Evolutionary conservation across 2,797 vertebrate genomes (phyloP).

Genomic region (Zalophus californianus): DNA sequence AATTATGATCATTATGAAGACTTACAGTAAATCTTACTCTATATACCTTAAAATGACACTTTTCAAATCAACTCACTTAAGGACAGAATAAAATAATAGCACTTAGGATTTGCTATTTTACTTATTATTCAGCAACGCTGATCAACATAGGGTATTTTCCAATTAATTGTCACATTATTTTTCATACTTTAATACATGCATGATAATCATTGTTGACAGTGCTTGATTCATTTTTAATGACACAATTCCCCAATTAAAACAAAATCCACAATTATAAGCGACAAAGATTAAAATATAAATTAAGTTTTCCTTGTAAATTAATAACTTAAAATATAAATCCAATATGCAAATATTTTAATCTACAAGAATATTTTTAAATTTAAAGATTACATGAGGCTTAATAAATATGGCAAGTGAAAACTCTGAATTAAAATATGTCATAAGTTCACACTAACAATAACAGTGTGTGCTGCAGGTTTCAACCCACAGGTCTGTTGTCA

Average conservation of each 20-base stretch:
- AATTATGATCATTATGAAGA: neutral
- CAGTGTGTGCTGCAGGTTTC: neutral
- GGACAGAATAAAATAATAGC: neutral
- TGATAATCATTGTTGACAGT: neutral
- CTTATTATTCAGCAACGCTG: neutral
- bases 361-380: conserved; percentile 1
- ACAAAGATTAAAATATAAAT: conserved; percentile 29
- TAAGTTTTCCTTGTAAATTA: neutral
- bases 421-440: neutral
- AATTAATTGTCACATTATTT: neutral
- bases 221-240: conserved; percentile 31
- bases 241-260: conserved; percentile 57
- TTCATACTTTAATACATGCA: conserved; percentile 4
- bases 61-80: conserved; percentile 8
- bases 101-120: neutral
- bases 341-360: neutral
- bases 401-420: neutral
- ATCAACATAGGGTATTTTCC: neutral
- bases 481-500: neutral
- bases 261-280: conserved; percentile 1
- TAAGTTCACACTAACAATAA: neutral
- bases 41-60: neutral
- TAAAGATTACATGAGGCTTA: neutral
- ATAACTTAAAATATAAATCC: neutral
- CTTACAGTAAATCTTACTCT: neutral